Base-by-base conservation (phyloP, 2,113 vertebrate species). In the Nothobranchius kuhntae region DNA sequence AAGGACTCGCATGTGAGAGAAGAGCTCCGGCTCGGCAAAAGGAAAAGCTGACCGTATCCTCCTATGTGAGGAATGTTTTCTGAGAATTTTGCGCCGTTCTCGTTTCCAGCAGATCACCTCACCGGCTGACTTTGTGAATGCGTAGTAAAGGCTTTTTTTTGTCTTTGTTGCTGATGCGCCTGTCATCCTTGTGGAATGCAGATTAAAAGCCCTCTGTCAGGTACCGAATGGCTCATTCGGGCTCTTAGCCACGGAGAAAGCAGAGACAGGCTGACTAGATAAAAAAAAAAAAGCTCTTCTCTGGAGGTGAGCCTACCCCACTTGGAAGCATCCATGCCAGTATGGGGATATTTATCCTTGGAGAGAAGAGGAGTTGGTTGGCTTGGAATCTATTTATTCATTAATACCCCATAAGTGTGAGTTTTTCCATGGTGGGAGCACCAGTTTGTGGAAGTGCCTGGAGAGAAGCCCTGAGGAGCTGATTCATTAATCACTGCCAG, bases 161-260 rank as follows among this genome's bases (percentile, higher is more conserved):
- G 68, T 79, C 45, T 59, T 51, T 64, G 81, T 78, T 78, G 86
- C 90, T 91, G 85, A 86, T 63, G 70, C 63, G 88, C 67, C 80
- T 85, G 89, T 90, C 91, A 91, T 91, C 86, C 71, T 8, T 74
- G 77, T 87, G 87, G 89, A 86, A 88, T 86, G 81, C 79, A 69
- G 84, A 87, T 87, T 82, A 67, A 83, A 89, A 90, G 83, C 68
- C 67, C 83, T 80, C 85, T 80, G 80, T 82, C 72, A 71, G 75
- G 73, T 66, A 68, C 71, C n/a, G 66, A 78, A 86, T 77, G 83
- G 78, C 86, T 91, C 88, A 92, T 72, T 90, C 86, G 59, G 85
- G 65, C 82, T 73, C 75, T 67, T 61, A 84, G 85, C 81, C 48
- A 80, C 71, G 86, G 85, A 81, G 74, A 74, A 86, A 73, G 63